Evolutionary conservation across 2,113 vertebrate species (phyloP).

Genomic region (Ardeotis arabs): DNA sequence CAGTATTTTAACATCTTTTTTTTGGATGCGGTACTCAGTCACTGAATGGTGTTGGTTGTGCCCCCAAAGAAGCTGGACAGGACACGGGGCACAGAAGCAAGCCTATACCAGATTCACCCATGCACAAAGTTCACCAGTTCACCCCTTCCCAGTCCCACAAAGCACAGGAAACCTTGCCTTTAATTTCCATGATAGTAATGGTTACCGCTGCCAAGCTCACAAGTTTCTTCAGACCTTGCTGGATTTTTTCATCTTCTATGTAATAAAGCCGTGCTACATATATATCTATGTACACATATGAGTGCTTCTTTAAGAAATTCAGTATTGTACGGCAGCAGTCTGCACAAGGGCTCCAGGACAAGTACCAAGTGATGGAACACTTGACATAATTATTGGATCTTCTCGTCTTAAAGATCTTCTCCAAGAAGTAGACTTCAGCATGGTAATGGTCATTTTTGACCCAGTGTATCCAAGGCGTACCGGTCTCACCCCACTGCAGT

Average conservation of each 20-base stretch:
- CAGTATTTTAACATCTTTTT: neutral
- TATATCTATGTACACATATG: neutral
- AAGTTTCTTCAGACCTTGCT: neutral
- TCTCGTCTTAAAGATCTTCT: neutral
- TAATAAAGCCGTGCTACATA: fast-evolving
- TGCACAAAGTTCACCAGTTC: neutral
- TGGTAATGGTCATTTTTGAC: fast-evolving
- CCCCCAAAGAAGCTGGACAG: neutral
- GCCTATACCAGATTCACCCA: neutral
- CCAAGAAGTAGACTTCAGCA: neutral
- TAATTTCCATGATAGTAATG: fast-evolving
- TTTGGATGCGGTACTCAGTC: neutral
- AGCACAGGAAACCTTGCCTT: neutral
- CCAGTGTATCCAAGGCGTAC: neutral
- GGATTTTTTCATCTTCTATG: fast-evolving
- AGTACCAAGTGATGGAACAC: neutral
- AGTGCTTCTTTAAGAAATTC: neutral
- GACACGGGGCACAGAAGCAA: neutral
- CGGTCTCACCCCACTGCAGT: neutral
- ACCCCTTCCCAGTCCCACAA: neutral
- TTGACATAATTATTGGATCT: neutral
- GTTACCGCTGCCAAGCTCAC: fast-evolving
- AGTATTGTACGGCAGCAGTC: fast-evolving
- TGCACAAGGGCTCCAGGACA: neutral
- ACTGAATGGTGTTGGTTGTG: neutral